Base-by-base conservation (phyloP, 2,888 invertebrate species). In the Drosophila cognata region DNA sequence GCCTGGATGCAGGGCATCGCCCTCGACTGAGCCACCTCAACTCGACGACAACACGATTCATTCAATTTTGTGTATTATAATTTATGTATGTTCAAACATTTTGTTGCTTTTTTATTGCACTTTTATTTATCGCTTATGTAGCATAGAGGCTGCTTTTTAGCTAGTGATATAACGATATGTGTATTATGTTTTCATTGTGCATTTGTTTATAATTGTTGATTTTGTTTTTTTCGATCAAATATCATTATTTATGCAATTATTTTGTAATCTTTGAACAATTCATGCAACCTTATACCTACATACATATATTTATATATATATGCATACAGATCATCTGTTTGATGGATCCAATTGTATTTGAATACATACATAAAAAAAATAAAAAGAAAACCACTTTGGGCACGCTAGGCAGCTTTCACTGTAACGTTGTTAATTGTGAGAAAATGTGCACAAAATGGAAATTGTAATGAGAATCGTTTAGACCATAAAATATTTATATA, bases 1-100 rank as follows among this genome's bases (percentile, higher is more conserved):
- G 96, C 97, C 36, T 98, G 97, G 97, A 97, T 97, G 92, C 96
- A 97, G 94, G 97, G 97, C 79, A 97, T 98, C 91, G 95, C 96
- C 71, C 94, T 97, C 81, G 96, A 96, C 82, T 96, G 94, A 82
- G 67, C 64, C 21, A 38, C 25, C 46, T 16, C 16, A 46, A 33
- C 55, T 58, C 60, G 53, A 71, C 71, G 70, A 74, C 53, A 56
- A 50, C 52, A 63, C 25, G 25, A 64, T 38, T 61, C 28, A 69
- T 53, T 63, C 31, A 57, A 66, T 71, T 55, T 88, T 85, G 76
- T 88, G 72, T 88, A 89, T 82, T 82, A 74, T 84, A 72, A 79
- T 62, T 84, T 77, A 75, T 72, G 67, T 63, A 43, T 70, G 56
- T 79, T 51, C 35, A 46, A 43, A 18, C 29, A 51, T 67, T 56